phyloP scores from a whole-genome alignment of 53 echinoderm and acorn worm genomes.

The Crossaster papposus region DNA sequence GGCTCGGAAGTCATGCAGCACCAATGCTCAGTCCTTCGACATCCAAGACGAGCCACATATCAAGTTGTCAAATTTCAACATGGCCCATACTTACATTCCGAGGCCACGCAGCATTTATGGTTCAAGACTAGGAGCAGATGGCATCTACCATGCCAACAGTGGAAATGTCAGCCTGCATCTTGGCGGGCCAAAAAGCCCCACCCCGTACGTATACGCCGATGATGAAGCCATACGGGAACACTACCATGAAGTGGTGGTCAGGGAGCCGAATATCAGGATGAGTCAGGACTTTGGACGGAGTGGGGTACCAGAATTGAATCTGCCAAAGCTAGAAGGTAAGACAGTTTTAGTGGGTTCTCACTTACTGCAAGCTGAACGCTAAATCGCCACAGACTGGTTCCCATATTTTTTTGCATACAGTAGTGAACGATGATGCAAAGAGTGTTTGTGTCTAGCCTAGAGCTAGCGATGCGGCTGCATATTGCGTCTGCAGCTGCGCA shows the following conservation, averaged over 20 bases:
- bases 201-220: slow-evolving; percentile 68
- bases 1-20: slow-evolving; percentile 55
- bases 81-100: slow-evolving; percentile 95
- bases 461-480: too few relatives aligned
- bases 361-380: not conserved
- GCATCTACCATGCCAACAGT: slow-evolving; percentile 63
- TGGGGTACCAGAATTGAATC: slow-evolving; percentile 83
- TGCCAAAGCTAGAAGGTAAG: slow-evolving; percentile 86
- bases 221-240: slow-evolving; percentile 67
- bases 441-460: too few relatives aligned
- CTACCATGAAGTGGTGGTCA: slow-evolving; percentile 80
- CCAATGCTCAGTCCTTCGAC: slow-evolving; percentile 68
- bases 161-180: slow-evolving; percentile 36
- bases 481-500: too few relatives aligned
- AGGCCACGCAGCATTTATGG: slow-evolving; percentile 92
- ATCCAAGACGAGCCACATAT: slow-evolving; percentile 78
- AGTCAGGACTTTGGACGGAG: slow-evolving; percentile 82
- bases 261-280: slow-evolving; percentile 49
- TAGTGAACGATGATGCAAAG: too few relatives aligned
- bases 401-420: too few relatives aligned
- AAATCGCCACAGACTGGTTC: too few relatives aligned
- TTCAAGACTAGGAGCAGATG: slow-evolving; percentile 61
- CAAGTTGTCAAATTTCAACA: slow-evolving; percentile 92
- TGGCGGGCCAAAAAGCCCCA: slow-evolving; percentile 1
- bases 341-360: not conserved